Conservation (phyloP, 2,888 invertebrate species). For the Eledona agricola region DNA sequence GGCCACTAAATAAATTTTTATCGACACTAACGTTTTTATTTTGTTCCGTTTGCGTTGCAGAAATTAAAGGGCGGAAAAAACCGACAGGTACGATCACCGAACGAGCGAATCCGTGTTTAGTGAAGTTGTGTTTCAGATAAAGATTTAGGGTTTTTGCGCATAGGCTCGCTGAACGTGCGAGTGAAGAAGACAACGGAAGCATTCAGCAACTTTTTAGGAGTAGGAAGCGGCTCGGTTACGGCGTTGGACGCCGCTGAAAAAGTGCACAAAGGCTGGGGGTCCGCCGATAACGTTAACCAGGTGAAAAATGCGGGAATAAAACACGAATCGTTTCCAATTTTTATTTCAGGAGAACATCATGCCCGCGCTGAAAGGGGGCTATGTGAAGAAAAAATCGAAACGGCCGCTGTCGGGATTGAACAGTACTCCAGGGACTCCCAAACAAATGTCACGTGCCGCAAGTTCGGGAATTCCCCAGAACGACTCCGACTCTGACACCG, state of each 20-base stretch:
- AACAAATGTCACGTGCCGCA: constrained; percentile 64
- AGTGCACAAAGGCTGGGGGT: constrained; percentile 88
- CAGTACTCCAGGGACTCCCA: constrained; percentile 75
- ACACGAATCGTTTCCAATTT: constrained; percentile 37
- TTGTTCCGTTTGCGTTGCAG: constrained; percentile 64
- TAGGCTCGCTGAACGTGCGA: constrained; percentile 90
- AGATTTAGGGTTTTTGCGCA: constrained; percentile 89
- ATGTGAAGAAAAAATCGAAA: constrained; percentile 72
- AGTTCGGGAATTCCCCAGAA: constrained; percentile 50
- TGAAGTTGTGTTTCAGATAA: constrained; percentile 77
- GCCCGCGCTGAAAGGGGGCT: constrained; percentile 75
- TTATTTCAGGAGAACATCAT: constrained; percentile 68
- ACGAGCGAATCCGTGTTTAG: not conserved
- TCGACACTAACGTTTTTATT: constrained; percentile 37
- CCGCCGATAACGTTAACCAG: constrained; percentile 86
- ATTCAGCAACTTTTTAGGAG: constrained; percentile 89
- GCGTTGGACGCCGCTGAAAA: constrained; percentile 67
- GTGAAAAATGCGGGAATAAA: constrained; percentile 50
- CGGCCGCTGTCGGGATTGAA: constrained; percentile 65
- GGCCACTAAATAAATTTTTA: constrained; percentile 11
- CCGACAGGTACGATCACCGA: constrained; percentile 69
- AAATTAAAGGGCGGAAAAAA: constrained; percentile 79
- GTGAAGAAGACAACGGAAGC: constrained; percentile 94
- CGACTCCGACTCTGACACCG: constrained; percentile 88
- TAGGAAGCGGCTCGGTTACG: constrained; percentile 66